phyloP scores from a whole-genome alignment of 2,797 vertebrate species.

The Poecile montanus region DNA sequence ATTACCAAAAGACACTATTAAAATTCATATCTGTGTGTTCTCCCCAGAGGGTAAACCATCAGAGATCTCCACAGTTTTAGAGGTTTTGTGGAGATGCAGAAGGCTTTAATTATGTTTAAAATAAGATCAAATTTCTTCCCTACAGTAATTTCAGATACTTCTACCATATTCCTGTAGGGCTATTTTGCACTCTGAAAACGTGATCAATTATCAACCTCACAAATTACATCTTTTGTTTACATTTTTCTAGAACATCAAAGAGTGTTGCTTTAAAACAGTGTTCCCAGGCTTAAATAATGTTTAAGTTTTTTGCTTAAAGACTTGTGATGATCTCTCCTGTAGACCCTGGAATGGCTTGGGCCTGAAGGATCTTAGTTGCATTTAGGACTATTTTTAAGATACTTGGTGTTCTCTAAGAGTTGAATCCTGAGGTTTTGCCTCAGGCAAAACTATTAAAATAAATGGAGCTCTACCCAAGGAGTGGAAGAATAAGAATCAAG shows the following conservation, averaged over 20 bases:
- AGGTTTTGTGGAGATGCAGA: constrained; percentile 48
- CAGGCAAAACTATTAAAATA: constrained; percentile 8
- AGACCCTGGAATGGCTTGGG: not conserved
- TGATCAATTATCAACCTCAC: constrained; percentile 29
- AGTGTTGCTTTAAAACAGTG: not conserved
- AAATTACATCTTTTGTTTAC: constrained; percentile 47
- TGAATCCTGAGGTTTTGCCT: not conserved
- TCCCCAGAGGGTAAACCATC: constrained; percentile 61
- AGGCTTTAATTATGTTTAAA: constrained; percentile 63
- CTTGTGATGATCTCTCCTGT: not conserved
- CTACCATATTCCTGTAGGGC: constrained; percentile 35
- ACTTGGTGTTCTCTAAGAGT: not conserved
- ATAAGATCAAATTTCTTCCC: constrained; percentile 52
- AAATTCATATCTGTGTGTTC: constrained; percentile 64
- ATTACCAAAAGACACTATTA: constrained; percentile 63
- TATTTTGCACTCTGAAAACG: constrained; percentile 51
- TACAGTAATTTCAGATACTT: constrained; percentile 54
- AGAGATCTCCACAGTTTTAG: constrained; percentile 44
- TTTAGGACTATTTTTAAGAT: not conserved
- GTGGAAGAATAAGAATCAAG: not conserved
- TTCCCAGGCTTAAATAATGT: constrained; percentile 28
- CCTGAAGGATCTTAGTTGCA: not conserved
- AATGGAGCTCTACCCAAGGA: not conserved
- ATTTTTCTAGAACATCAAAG: constrained; percentile 42
- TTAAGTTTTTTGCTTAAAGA: constrained; percentile 1